Evolutionary conservation across 1,140 invertebrate species (phyloP).

Genomic region (Drosophila kanapiae): DNA sequence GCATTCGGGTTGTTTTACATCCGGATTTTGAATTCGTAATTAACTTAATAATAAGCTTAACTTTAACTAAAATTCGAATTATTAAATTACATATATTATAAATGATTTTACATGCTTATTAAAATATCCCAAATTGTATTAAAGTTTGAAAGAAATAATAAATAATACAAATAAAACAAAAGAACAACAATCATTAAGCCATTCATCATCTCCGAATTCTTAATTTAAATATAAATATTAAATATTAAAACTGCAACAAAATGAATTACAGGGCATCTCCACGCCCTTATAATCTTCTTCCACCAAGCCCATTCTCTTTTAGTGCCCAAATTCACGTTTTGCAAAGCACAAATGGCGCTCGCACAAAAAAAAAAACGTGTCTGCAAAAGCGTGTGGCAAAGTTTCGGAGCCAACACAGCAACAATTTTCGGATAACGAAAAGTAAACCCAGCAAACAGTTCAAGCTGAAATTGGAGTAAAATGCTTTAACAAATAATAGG

Average conservation of each 20-base stretch:
- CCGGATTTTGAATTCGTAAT: neutral
- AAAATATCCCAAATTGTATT: neutral
- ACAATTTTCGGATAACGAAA: conserved; percentile 17
- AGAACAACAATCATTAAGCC: neutral
- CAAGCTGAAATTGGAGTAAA: no score
- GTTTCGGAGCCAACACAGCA: conserved; percentile 22
- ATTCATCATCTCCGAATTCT: neutral
- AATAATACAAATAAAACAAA: neutral
- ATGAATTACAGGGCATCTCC: conserved; percentile 16
- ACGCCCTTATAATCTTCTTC: neutral
- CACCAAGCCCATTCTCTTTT: conserved; percentile 15
- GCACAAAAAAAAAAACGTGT: conserved; percentile 38
- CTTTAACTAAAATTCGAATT: neutral
- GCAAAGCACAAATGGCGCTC: conserved; percentile 17
- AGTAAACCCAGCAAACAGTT: conserved; percentile 32
- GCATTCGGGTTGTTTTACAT: conserved; percentile 1
- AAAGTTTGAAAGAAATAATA: neutral
- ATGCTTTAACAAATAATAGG: neutral
- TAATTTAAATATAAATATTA: neutral
- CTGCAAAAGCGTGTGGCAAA: conserved; percentile 42
- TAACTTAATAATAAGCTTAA: neutral
- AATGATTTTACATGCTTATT: neutral
- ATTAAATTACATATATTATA: neutral
- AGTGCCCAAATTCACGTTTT: conserved; percentile 39
- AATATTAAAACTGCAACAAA: neutral